Percentiles rank a stretch among this genome's conserved stretches.
phyloP scores from a whole-genome alignment of 2,113 vertebrate genomes.

The Phaethon lepturus region DNA sequence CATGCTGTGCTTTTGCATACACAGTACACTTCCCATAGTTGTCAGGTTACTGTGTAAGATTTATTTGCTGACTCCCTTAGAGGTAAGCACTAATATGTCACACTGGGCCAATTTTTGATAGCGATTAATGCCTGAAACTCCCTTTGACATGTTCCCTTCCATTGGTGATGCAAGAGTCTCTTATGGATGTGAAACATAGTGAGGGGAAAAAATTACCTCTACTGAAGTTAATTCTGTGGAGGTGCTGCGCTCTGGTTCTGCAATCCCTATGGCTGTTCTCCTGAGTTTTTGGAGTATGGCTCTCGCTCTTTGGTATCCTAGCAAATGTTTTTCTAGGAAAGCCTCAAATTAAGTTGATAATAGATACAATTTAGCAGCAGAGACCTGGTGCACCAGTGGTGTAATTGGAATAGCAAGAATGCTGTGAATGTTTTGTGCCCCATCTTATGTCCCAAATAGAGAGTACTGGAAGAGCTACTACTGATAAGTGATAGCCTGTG shows the following conservation, averaged over 20 bases:
- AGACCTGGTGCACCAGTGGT: neutral
- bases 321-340: neutral
- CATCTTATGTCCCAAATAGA: neutral
- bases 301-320: neutral
- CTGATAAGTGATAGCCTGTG: neutral
- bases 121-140: neutral
- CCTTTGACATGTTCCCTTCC: neutral
- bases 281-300: neutral
- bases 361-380: neutral
- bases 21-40: neutral
- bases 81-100: neutral
- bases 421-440: neutral
- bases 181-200: accelerated
- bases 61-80: neutral
- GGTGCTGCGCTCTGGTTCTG: neutral
- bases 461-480: neutral
- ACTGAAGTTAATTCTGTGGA: neutral
- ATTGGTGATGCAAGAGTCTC: neutral
- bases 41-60: neutral
- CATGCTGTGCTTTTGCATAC: neutral
- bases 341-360: neutral
- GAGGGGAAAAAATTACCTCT: neutral
- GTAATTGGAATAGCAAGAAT: neutral
- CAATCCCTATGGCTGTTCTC: neutral
- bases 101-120: neutral